Evolutionary conservation across 2,888 invertebrate species (phyloP).

Genomic region (Calliopum simillimum): DNA sequence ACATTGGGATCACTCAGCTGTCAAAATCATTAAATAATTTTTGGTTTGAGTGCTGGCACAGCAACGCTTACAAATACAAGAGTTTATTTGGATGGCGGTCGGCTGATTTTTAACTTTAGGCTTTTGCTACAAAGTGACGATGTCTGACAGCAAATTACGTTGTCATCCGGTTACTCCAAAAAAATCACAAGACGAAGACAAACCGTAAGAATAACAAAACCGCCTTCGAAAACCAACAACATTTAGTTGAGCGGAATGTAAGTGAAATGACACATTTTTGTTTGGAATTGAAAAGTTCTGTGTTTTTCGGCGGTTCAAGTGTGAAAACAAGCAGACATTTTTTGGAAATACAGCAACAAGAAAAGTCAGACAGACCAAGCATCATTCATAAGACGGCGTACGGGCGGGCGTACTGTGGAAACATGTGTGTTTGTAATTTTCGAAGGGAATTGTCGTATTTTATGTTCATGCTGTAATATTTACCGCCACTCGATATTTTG

Average conservation of each 20-base stretch:
- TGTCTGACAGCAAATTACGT: conserved; percentile 37
- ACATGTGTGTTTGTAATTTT: conserved; percentile 24
- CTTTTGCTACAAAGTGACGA: conserved; percentile 25
- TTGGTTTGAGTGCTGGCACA: neutral
- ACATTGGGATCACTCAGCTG: conserved; percentile 59
- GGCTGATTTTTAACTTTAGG: conserved; percentile 13
- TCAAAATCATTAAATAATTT: conserved; percentile 56
- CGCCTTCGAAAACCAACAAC: conserved; percentile 8
- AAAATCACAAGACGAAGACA: conserved; percentile 23
- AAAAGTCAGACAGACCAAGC: no score
- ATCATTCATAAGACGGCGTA: neutral
- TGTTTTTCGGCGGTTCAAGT: conserved; percentile 1
- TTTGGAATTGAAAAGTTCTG: neutral
- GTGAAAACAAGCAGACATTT: conserved; percentile 8
- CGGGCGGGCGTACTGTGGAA: neutral
- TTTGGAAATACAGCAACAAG: neutral
- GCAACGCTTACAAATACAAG: conserved; percentile 17
- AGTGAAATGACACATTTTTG: conserved; percentile 9
- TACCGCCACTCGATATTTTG: neutral
- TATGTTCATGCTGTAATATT: neutral
- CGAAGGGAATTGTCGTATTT: neutral
- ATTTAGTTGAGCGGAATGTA: neutral
- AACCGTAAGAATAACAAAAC: conserved; percentile 25
- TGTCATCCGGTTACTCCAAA: conserved; percentile 40
- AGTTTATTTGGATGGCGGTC: neutral